Evolutionary conservation across 2,113 vertebrate species (phyloP).

Genomic region (Prionailurus viverrinus): DNA sequence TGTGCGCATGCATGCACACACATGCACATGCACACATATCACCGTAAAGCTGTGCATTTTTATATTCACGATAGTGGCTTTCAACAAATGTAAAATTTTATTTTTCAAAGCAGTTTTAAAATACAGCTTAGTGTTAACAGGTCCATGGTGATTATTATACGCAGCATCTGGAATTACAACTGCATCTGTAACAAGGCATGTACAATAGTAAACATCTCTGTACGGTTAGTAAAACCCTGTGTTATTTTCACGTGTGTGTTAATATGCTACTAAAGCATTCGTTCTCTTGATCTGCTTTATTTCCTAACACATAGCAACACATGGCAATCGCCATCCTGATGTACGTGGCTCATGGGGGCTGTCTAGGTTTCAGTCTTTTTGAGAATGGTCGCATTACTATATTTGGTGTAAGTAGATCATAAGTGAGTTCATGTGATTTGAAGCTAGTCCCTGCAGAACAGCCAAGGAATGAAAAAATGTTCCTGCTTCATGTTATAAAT

Average conservation of each 20-base stretch:
- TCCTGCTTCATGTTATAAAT: neutral
- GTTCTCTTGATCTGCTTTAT: neutral
- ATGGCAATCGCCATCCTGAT: neutral
- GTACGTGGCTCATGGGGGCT: neutral
- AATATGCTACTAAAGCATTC: neutral
- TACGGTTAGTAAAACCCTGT: neutral
- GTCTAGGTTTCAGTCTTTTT: neutral
- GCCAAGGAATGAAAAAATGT: neutral
- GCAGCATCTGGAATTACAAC: constrained; percentile 52
- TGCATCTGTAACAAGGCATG: constrained; percentile 6
- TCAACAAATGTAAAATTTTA: constrained; percentile 39
- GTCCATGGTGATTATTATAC: neutral
- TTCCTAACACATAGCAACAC: neutral
- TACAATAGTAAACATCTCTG: neutral
- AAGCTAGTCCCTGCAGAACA: neutral
- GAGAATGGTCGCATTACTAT: neutral
- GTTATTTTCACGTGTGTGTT: neutral
- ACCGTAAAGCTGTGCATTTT: neutral
- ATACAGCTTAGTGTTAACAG: neutral
- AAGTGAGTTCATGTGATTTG: neutral
- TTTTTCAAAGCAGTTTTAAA: constrained; percentile 39
- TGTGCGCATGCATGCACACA: neutral
- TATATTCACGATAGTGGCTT: constrained; percentile 5
- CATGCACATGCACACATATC: neutral
- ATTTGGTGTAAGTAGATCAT: neutral